Percentiles rank a stretch among this genome's conserved stretches.
Conservation (phyloP, 2,888 invertebrate species). For the Pterostichus madidus region DNA sequence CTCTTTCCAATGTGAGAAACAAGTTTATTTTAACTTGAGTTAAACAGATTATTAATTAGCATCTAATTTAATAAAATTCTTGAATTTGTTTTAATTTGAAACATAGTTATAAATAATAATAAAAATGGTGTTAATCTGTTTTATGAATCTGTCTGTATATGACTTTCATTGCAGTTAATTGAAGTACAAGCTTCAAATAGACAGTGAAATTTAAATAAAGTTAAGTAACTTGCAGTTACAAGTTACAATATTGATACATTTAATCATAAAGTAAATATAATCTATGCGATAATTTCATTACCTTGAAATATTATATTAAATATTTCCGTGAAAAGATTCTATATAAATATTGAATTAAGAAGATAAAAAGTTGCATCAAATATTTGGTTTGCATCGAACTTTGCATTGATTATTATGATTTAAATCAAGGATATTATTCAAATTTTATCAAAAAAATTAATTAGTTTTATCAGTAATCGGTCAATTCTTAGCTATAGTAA, state of each 20-base stretch:
- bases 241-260: conserved; percentile 32
- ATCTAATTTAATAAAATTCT: too few species aligned
- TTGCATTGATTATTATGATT: neutral
- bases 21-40: too few species aligned
- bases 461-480: neutral
- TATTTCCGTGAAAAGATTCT: conserved; percentile 21
- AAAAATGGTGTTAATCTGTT: too few species aligned
- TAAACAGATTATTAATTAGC: too few species aligned
- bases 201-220: conserved; percentile 1
- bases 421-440: neutral
- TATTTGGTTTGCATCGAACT: too few species aligned
- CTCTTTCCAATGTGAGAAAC: too few species aligned
- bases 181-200: neutral
- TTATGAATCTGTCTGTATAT: too few species aligned
- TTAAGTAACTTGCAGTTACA: conserved; percentile 11
- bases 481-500: conserved; percentile 11
- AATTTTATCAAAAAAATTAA: neutral
- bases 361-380: neutral
- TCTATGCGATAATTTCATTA: conserved; percentile 18
- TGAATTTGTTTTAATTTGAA: too few species aligned
- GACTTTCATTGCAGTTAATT: neutral
- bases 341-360: conserved; percentile 11
- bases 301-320: neutral
- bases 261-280: conserved; percentile 34
- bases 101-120: too few species aligned